These are phyloP conservation scores for Euleptes europaea DNA, from an alignment of 2,113 vertebrate genomes.

Conservation along the genomic window DNA sequence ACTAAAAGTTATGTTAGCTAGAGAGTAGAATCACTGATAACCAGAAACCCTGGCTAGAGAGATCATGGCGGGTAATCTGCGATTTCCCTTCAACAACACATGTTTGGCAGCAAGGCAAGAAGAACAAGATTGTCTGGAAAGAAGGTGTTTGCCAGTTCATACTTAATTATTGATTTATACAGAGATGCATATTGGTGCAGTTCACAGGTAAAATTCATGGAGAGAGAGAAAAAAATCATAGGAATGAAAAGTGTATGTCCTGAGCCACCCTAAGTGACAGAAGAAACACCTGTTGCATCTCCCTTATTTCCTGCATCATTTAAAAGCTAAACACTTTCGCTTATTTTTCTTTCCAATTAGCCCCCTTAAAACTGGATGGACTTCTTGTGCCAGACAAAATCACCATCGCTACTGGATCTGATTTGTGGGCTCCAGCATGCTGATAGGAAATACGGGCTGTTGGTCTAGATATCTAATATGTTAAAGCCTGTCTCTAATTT, in stretches of 20 bases:
- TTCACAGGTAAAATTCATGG: not conserved
- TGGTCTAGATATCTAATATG: too few species aligned
- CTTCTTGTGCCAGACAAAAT: too few species aligned
- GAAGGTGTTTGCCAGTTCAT: not conserved
- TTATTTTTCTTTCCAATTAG: not conserved
- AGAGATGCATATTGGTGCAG: not conserved
- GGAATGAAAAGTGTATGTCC: not conserved
- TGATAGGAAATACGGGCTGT: too few species aligned
- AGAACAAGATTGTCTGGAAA: not conserved
- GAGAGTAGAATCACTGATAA: not conserved
- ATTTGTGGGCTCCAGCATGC: too few species aligned
- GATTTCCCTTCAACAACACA: not conserved
- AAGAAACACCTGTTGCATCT: not conserved
- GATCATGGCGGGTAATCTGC: not conserved
- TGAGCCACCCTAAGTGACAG: not conserved
- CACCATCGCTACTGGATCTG: too few species aligned
- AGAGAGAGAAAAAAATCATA: not conserved
- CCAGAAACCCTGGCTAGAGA: not conserved
- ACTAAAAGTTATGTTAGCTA: not conserved
- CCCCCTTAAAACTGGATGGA: not conserved
- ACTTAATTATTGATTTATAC: not conserved
- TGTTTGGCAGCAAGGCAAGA: not conserved
- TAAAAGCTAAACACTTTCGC: not conserved
- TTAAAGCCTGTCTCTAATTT: too few species aligned
- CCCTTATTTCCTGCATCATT: not conserved